These are phyloP conservation scores for Orthosia gothica DNA, from an alignment of 2,888 invertebrate species.

Conservation along the genomic window DNA sequence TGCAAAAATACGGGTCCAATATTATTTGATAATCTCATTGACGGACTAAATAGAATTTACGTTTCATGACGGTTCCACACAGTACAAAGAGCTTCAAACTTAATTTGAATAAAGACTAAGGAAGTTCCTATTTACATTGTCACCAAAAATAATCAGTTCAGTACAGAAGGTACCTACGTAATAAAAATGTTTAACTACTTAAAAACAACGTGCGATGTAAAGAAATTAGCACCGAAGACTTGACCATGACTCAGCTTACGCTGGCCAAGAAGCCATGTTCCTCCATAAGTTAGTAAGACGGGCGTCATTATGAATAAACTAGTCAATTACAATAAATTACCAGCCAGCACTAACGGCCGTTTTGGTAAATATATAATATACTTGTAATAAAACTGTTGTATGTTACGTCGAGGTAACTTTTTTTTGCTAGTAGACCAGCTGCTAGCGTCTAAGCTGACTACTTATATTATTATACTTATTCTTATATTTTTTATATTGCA, in stretches of 20 bases:
- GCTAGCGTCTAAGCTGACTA: background rate
- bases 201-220: background rate
- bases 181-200: background rate
- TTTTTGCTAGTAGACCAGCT: conserved; percentile 8
- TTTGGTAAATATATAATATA: conserved; percentile 78
- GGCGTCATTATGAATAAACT: conserved; percentile 82
- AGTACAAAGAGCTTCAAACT: too few species aligned
- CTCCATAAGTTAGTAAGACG: conserved; percentile 72
- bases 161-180: too few species aligned
- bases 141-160: too few species aligned
- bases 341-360: conserved; percentile 84
- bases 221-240: conserved; percentile 52
- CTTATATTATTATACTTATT: background rate
- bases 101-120: too few species aligned
- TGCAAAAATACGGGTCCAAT: too few species aligned
- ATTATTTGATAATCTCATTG: too few species aligned
- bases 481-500: background rate
- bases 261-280: conserved; percentile 69
- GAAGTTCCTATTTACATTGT: too few species aligned
- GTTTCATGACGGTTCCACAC: too few species aligned
- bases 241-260: conserved; percentile 58
- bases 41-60: too few species aligned
- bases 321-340: conserved; percentile 89
- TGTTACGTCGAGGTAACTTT: conserved; percentile 16
- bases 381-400: conserved; percentile 52